A percentile compares a stretch with the other conserved stretches of the same genome.
phyloP scores from a whole-genome alignment of 2,888 invertebrate genomes.

The Leptopilina drosophilae region DNA sequence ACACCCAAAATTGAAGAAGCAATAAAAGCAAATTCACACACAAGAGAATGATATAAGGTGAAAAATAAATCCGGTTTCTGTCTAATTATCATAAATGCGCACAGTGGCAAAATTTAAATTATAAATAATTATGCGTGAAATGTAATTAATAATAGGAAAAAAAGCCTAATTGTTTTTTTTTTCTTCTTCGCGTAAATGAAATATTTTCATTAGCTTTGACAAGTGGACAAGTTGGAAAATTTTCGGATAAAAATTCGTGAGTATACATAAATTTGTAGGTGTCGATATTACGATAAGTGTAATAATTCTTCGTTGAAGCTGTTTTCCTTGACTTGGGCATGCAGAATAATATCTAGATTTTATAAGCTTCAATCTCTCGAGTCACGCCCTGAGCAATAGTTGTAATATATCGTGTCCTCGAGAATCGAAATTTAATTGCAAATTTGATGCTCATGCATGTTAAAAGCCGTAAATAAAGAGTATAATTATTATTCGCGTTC shows the following conservation, averaged over 20 bases:
- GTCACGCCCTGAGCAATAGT: slow-evolving; percentile 48
- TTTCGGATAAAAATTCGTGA: slow-evolving; percentile 6
- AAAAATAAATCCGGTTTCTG: not conserved
- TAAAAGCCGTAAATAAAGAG: not conserved
- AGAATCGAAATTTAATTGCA: slow-evolving; percentile 29
- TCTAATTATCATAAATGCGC: not conserved
- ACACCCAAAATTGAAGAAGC: too few species aligned
- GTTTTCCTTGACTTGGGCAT: slow-evolving; percentile 34
- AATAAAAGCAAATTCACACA: too few species aligned
- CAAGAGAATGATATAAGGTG: too few species aligned
- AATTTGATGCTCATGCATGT: slow-evolving; percentile 17
- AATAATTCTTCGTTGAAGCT: slow-evolving; percentile 29
- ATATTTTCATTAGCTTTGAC: slow-evolving; percentile 4
- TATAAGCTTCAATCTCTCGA: slow-evolving; percentile 40
- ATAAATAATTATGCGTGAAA: not conserved
- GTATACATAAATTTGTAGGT: slow-evolving; percentile 30
- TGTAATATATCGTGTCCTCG: slow-evolving; percentile 44
- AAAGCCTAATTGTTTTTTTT: not conserved
- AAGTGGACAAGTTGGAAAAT: slow-evolving; percentile 23
- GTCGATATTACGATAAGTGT: slow-evolving; percentile 25
- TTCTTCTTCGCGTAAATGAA: not conserved
- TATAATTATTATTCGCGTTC: too few species aligned
- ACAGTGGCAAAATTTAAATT: not conserved
- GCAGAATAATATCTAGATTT: slow-evolving; percentile 28
- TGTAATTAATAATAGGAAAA: slow-evolving; percentile 1